Evolutionary conservation across 1,140 invertebrate species (phyloP).

Genomic region (Coenobita brevimanus): DNA sequence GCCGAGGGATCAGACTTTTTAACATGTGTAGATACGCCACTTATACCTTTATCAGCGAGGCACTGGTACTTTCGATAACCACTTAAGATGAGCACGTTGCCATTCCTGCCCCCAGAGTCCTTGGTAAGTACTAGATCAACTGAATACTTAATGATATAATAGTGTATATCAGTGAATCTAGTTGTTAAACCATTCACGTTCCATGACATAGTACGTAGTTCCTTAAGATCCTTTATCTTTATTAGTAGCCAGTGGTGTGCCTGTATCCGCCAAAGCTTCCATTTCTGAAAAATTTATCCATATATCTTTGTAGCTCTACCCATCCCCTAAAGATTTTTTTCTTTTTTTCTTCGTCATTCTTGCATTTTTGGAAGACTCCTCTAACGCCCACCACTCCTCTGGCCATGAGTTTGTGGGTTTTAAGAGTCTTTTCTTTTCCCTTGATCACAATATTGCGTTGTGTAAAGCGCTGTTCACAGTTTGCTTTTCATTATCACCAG

Average conservation of each 20-base stretch:
- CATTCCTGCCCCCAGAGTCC: background rate
- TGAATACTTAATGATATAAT: background rate
- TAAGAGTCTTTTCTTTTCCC: no score
- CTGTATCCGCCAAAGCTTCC: background rate
- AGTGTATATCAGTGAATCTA: conserved; percentile 10
- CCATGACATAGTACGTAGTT: background rate
- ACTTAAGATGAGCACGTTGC: background rate
- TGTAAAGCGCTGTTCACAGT: background rate
- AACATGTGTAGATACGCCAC: background rate
- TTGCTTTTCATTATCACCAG: background rate
- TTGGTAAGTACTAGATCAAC: no score
- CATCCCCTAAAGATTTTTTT: no score
- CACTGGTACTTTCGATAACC: background rate
- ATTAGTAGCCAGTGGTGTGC: background rate
- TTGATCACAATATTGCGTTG: no score
- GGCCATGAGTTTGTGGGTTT: no score
- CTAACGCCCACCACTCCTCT: no score
- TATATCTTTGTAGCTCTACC: background rate
- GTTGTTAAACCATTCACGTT: no score
- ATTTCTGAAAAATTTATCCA: background rate
- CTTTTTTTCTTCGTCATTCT: background rate
- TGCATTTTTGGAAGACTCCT: background rate
- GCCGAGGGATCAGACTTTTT: background rate
- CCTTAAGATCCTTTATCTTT: background rate
- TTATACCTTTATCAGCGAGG: background rate